Evolutionary conservation across 2,888 invertebrate species (phyloP), one percentile per base, ranked within the genome.

Genomic region (Caenorhabditis sp.): DNA sequence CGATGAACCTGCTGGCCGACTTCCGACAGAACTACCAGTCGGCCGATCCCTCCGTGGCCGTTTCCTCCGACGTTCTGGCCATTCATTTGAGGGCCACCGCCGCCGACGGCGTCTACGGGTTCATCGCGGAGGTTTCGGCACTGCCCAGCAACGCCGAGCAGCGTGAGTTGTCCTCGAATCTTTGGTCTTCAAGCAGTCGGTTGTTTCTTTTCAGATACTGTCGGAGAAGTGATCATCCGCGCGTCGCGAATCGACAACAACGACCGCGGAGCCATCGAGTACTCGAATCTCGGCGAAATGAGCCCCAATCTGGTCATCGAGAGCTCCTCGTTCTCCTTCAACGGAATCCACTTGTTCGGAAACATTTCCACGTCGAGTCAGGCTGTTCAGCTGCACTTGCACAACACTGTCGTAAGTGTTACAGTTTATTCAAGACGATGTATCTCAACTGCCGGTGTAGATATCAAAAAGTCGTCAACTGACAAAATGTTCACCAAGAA

Each of bases 71-170:
- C 8, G 48, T 61, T 24, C 90, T 99, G 82, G 95, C 95, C 86
- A 92, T 99, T 0, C 94, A 95, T 87, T 90, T 98, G 20, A 95
- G 96, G 87, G 96, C 96, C 0, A 96, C 96, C 83, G 96, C 97
- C 24, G 97, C 97, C 0, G 95, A 95, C 27, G 93, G 93, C n/a
- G 92, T 92, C 15, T 94, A 96, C 90, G 99, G 99, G 24, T 99
- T 99, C 89, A 94, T 99, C 79, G 99, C 98, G 15, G 98, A 99
- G 91, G 93, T 99, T 56, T 94, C 97, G 0, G 95, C 96, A 0
- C 91, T 97, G 41, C 98, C 99, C 4, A 71, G 81, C 26, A 70
- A 65, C 37, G 68, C 82, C 7, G 80, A 80, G 80, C 78, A 56
- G 58, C 73, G 68, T 65, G 8, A 53, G 72, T 50, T 24, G 0